Evolutionary conservation across 1,140 invertebrate species (phyloP).

Genomic region (Ceratina australensis): DNA sequence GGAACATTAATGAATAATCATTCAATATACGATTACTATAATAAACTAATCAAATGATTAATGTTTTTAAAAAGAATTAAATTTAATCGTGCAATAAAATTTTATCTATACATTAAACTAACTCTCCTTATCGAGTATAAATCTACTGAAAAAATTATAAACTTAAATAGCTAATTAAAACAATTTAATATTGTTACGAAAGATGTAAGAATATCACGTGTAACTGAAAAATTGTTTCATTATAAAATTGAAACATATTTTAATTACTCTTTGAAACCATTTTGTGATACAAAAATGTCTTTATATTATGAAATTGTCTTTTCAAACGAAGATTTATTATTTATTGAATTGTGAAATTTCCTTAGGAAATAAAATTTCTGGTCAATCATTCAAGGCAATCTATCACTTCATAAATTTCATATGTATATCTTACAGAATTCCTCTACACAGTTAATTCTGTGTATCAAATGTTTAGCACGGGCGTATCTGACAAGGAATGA

Average conservation of each 20-base stretch:
- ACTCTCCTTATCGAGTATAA: not conserved
- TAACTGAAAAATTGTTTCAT: constrained; percentile 1
- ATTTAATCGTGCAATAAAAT: not conserved
- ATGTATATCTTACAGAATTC: constrained; percentile 39
- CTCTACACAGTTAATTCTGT: constrained; percentile 35
- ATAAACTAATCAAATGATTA: constrained; percentile 48
- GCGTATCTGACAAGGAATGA: constrained; percentile 75
- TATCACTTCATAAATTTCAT: constrained; percentile 39
- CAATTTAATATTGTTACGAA: not conserved
- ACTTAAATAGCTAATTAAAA: not conserved
- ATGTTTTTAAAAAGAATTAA: constrained; percentile 9
- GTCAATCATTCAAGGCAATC: constrained; percentile 51
- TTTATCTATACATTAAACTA: constrained; percentile 8
- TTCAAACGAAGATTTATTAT: constrained; percentile 22
- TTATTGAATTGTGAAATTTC: constrained; percentile 17
- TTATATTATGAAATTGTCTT: constrained; percentile 1
- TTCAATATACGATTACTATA: constrained; percentile 7
- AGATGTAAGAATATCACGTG: constrained; percentile 18
- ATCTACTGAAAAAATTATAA: constrained; percentile 12
- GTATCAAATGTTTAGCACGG: constrained; percentile 73
- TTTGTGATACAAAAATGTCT: constrained; percentile 25
- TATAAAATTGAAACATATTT: not conserved
- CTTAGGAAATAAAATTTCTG: constrained; percentile 29
- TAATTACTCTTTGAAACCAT: not conserved
- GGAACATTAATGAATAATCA: too few species aligned